phyloP scores from a whole-genome alignment of 2,113 vertebrate species.

The Rhinichthys klamathensis region DNA sequence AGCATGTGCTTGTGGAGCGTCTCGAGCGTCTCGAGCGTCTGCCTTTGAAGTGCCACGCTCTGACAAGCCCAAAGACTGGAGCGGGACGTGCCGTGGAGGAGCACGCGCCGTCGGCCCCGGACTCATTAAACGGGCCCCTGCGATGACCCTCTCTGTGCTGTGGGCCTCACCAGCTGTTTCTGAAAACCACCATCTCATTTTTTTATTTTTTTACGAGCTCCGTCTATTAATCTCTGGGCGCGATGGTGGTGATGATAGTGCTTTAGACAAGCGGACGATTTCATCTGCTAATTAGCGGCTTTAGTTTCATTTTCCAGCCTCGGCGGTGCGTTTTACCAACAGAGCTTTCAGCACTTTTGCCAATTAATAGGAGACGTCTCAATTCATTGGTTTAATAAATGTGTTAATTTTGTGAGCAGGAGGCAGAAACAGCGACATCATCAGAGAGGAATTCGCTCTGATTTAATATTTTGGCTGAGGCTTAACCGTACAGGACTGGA shows the following conservation, averaged over 20 bases:
- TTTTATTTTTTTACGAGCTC: slow-evolving; percentile 17
- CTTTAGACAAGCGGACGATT: slow-evolving; percentile 60
- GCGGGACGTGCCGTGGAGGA: slow-evolving; percentile 23
- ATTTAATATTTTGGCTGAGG: slow-evolving; percentile 71
- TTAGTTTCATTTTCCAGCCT: slow-evolving; percentile 65
- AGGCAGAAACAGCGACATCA: slow-evolving; percentile 70
- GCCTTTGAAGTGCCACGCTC: slow-evolving; percentile 60
- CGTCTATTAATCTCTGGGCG: slow-evolving; percentile 42
- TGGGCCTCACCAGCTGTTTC: slow-evolving; percentile 21
- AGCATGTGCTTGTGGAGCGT: slow-evolving; percentile 40
- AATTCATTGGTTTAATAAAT: slow-evolving; percentile 77
- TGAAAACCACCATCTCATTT: not conserved
- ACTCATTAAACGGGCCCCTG: slow-evolving; percentile 12
- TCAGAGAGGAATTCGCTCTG: slow-evolving; percentile 71
- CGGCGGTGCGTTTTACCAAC: slow-evolving; percentile 52
- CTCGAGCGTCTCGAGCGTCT: slow-evolving; percentile 29
- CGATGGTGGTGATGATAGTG: slow-evolving; percentile 47
- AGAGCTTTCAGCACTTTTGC: slow-evolving; percentile 63
- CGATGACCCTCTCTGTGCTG: not conserved
- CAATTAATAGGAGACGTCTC: slow-evolving; percentile 71
- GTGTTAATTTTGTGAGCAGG: slow-evolving; percentile 73
- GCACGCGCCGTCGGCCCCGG: not conserved
- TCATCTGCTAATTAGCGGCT: slow-evolving; percentile 68
- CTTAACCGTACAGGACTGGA: slow-evolving; percentile 48
- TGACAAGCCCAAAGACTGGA: slow-evolving; percentile 51